These are phyloP conservation scores for Chouioia cunea DNA, from an alignment of 2,888 invertebrate genomes.

Conservation along the genomic window DNA sequence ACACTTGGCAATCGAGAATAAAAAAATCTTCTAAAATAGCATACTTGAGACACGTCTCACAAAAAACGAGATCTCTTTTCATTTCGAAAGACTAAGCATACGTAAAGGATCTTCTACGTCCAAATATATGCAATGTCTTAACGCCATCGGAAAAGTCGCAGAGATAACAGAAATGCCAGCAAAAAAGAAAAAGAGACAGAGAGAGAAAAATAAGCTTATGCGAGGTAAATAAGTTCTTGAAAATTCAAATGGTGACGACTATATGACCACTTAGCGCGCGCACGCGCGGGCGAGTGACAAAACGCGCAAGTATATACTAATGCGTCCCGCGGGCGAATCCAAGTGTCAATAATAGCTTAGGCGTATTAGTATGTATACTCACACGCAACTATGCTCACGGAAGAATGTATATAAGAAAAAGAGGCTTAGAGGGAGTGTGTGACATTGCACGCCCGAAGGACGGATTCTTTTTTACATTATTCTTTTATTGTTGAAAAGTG, in stretches of 20 bases:
- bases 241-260: conserved; percentile 57
- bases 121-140: too few species aligned
- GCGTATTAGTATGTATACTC: not conserved
- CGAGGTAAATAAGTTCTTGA: conserved; percentile 53
- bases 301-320: conserved; percentile 38
- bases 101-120: too few species aligned
- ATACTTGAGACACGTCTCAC: too few species aligned
- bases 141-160: too few species aligned
- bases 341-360: conserved; percentile 54
- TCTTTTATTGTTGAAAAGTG: too few species aligned
- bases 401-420: conserved; percentile 48
- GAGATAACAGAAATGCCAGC: not conserved
- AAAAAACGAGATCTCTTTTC: too few species aligned
- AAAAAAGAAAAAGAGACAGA: conserved; percentile 1
- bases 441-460: too few species aligned
- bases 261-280: conserved; percentile 57
- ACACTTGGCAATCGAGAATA: too few species aligned
- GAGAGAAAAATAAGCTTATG: not conserved
- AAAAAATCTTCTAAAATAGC: too few species aligned
- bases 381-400: too few species aligned
- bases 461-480: too few species aligned
- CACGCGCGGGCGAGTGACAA: conserved; percentile 54
- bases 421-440: conserved; percentile 24
- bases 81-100: too few species aligned
- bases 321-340: conserved; percentile 52